Evolutionary conservation across 2,113 vertebrate genomes (phyloP).

Genomic region (Lamprotornis superbus): DNA sequence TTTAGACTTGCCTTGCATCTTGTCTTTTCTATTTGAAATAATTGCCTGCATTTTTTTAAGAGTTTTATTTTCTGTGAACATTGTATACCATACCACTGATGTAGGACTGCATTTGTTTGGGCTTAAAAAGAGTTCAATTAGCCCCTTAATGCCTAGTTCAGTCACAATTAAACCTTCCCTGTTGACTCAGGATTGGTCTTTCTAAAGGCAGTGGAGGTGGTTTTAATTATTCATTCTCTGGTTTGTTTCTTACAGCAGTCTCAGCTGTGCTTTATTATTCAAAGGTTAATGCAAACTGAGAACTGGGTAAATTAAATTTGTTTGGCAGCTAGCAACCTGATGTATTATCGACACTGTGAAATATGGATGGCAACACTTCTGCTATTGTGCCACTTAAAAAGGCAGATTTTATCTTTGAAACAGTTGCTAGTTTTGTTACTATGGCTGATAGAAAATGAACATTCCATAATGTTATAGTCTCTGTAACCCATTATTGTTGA

Average conservation of each 20-base stretch:
- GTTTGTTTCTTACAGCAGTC: conserved; percentile 77
- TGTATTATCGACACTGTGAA: conserved; percentile 8
- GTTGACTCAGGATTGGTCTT: conserved; percentile 65
- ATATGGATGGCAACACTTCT: conserved; percentile 16
- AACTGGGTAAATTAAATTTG: conserved; percentile 74
- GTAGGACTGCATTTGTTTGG: conserved; percentile 47
- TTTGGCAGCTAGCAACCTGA: conserved; percentile 50
- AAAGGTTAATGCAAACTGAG: conserved; percentile 78
- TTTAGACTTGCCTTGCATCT: neutral
- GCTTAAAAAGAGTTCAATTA: conserved; percentile 72
- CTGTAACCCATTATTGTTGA: conserved; percentile 49
- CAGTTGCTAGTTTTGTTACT: conserved; percentile 10
- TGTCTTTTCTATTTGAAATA: conserved; percentile 42
- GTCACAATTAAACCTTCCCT: conserved; percentile 69
- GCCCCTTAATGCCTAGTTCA: conserved; percentile 67
- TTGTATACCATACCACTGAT: neutral
- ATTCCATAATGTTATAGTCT: conserved; percentile 24
- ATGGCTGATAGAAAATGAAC: neutral
- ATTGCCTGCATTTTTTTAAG: neutral
- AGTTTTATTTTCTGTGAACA: conserved; percentile 31
- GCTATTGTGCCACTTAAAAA: conserved; percentile 23
- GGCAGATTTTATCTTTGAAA: conserved; percentile 45
- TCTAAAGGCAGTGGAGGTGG: conserved; percentile 69
- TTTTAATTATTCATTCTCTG: conserved; percentile 79
- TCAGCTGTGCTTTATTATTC: conserved; percentile 79